Evolutionary conservation across 2,888 invertebrate species (phyloP), one percentile per base, ranked within the genome.

Genomic region (Tetragonisca angustula): DNA sequence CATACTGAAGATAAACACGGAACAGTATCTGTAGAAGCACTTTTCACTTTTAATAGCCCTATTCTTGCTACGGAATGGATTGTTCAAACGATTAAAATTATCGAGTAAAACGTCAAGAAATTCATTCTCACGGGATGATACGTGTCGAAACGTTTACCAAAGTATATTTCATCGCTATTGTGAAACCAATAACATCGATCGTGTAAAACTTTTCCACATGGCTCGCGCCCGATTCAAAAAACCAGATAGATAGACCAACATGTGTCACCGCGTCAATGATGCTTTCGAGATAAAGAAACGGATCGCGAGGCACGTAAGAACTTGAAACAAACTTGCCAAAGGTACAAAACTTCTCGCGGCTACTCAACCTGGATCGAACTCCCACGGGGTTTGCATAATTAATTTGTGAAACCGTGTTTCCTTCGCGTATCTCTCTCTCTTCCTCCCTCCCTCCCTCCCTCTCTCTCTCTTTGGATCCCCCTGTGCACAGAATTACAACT

Each of bases 381-480:
- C 75, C 79, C 75, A 27, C 43, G 59, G 73, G 79, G 76, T 65
- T 79, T 87, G 89, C 86, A 89, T 89, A 89, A 89, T 89, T 80
- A 89, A 89, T 89, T 89, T 83, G 71, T 65, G 73, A 84, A 86
- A 81, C 72, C 68, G 62, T 77, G 68, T 82, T 80, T 65, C 70
- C 43, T 61, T 27, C 68, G 50, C 62, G 24, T 71, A 50, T 50
- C 61, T 56, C 50, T 43, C 9, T 52, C 19, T 52, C 52, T 52
- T 21, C 21, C 27, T 71, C 50, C 43, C 61, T 56, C 50, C 2
- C 27, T 27, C 27, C 49, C 64, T 52, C 54, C 6, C 9, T 36
- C 36, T 43, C 9, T 52, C 21, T 52, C 21, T 52, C 52, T 52
- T 52, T 17, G 21, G 27, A 61, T 17, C 43, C 19, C 15, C 5